Percentiles rank a stretch among this genome's conserved stretches.
phyloP scores from a whole-genome alignment of 2,888 invertebrate species.

The Drosophila neonasuta region DNA sequence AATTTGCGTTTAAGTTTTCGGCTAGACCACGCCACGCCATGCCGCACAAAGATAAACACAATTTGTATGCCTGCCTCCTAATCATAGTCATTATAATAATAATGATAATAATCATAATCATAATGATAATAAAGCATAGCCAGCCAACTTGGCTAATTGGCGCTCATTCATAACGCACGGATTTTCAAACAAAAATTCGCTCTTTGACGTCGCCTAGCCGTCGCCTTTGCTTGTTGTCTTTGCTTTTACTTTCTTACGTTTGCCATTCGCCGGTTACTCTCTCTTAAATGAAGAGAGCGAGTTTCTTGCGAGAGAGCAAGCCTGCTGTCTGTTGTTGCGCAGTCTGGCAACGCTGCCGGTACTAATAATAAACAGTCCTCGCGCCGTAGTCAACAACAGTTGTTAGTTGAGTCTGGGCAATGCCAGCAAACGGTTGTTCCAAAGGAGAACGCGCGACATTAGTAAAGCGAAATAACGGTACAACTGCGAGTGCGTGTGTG shows the following conservation, averaged over 20 bases:
- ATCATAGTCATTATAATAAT: conserved; percentile 39
- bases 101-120: conserved; percentile 22
- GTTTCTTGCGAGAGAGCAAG: conserved; percentile 10
- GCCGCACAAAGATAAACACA: conserved; percentile 13
- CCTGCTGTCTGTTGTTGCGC: conserved; percentile 4
- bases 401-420: conserved; percentile 50
- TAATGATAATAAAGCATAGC: conserved; percentile 53
- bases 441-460: not conserved
- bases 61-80: conserved; percentile 27
- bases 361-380: conserved; percentile 48
- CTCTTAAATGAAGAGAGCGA: conserved; percentile 27
- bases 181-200: conserved; percentile 8
- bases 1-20: conserved; percentile 42
- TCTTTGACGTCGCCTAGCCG: conserved; percentile 13
- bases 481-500: conserved; percentile 16
- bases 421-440: conserved; percentile 40
- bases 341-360: conserved; percentile 49
- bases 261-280: conserved; percentile 9
- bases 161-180: conserved; percentile 62
- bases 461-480: conserved; percentile 20
- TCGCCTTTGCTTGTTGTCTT: not conserved
- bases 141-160: conserved; percentile 59
- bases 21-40: conserved; percentile 1
- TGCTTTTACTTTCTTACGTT: too few species aligned
- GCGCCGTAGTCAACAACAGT: conserved; percentile 57